A percentile compares a stretch with the other conserved stretches of the same genome.
phyloP scores from a whole-genome alignment of 2,113 vertebrate species.

The Rhagologus leucostigma region DNA sequence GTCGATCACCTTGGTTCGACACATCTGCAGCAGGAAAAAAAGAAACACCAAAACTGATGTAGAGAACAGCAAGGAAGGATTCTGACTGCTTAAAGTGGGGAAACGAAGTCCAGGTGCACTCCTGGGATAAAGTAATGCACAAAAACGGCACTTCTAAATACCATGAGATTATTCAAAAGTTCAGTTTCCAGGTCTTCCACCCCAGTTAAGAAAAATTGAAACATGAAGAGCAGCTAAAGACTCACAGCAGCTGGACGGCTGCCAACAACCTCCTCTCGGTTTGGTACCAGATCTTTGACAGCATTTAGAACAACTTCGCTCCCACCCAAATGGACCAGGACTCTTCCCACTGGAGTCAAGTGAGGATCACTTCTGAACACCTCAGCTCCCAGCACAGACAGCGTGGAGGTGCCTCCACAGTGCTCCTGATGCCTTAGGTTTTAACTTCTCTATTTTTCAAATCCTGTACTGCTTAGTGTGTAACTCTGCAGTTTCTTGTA shows the following conservation, averaged over 20 bases:
- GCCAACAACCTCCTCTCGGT: background rate
- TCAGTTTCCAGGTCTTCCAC: background rate
- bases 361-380: rapidly evolving
- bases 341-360: background rate
- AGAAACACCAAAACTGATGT: background rate
- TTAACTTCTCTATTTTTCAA: too few species aligned
- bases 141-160: background rate
- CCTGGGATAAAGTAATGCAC: background rate
- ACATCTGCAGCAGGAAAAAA: constrained; percentile 72
- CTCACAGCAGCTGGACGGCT: background rate
- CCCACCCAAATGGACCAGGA: background rate
- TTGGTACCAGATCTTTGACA: background rate
- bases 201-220: background rate
- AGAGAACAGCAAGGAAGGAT: background rate
- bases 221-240: background rate
- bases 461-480: too few species aligned
- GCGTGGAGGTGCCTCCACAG: background rate
- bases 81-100: background rate
- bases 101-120: background rate
- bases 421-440: background rate
- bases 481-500: too few species aligned
- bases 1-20: constrained; percentile 93
- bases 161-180: background rate
- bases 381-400: background rate
- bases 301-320: background rate